phyloP scores from a whole-genome alignment of 1,140 invertebrate species.

The Daktulosphaira vitifoliae region DNA sequence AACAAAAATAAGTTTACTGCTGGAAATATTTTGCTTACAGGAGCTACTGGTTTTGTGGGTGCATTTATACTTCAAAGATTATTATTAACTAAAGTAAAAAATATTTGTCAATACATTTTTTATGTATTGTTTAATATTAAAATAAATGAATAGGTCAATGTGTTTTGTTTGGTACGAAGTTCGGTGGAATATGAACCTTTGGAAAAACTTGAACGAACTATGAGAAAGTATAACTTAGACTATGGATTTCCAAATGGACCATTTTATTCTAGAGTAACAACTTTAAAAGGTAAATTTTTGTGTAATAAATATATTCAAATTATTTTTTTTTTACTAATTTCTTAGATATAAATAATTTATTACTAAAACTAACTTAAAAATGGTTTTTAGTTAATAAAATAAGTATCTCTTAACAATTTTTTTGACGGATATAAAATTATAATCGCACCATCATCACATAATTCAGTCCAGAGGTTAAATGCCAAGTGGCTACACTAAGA shows the following conservation, averaged over 20 bases:
- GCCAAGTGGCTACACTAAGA: no score
- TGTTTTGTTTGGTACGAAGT: constrained; percentile 47
- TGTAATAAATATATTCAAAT: no score
- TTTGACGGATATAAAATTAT: no score
- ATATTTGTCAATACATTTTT: background rate
- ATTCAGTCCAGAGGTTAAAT: no score
- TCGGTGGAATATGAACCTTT: constrained; percentile 40
- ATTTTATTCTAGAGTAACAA: constrained; percentile 40
- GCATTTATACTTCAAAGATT: constrained; percentile 45
- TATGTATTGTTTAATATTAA: background rate
- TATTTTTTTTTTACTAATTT: no score
- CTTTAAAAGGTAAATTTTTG: constrained; percentile 42
- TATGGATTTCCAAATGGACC: background rate
- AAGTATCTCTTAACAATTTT: no score
- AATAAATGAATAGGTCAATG: constrained; percentile 29
- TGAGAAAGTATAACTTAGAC: constrained; percentile 29
- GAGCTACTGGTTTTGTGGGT: constrained; percentile 47
- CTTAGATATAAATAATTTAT: no score
- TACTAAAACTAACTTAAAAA: no score
- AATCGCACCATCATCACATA: no score
- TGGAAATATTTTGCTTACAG: constrained; percentile 44
- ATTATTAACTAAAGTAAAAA: constrained; percentile 42
- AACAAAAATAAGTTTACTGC: constrained; percentile 34
- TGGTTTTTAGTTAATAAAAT: no score
- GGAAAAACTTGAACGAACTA: constrained; percentile 42